phyloP scores from a whole-genome alignment of 2,888 invertebrate genomes.

The Pheosia tremula region DNA sequence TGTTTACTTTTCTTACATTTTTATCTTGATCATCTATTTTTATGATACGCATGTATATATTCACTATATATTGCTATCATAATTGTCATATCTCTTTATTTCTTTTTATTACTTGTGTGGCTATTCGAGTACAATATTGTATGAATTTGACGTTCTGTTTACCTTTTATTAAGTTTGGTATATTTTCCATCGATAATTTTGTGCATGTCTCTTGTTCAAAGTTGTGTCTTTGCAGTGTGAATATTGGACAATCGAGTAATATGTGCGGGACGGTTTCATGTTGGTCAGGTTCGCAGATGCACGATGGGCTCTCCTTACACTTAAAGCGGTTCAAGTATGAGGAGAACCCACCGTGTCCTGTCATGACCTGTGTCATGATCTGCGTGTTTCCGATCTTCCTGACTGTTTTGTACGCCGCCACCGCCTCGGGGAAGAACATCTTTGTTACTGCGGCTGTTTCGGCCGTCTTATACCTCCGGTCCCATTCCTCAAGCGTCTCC shows the following conservation, averaged over 20 bases:
- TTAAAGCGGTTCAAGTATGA: constrained; percentile 20
- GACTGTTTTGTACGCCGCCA: constrained; percentile 4
- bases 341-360: constrained; percentile 25
- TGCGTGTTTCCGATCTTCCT: background rate
- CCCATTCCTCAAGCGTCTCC: constrained; percentile 17
- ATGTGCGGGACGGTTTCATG: constrained; percentile 10
- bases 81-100: too few species aligned
- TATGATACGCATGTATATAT: too few species aligned
- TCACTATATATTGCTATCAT: too few species aligned
- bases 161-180: background rate
- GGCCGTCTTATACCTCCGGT: constrained; percentile 12
- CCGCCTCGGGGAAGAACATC: constrained; percentile 19
- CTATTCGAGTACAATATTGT: too few species aligned
- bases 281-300: constrained; percentile 16
- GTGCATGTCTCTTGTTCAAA: background rate
- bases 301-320: constrained; percentile 20
- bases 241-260: constrained; percentile 12
- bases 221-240: background rate
- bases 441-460: constrained; percentile 15
- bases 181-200: too few species aligned
- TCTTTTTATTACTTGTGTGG: too few species aligned
- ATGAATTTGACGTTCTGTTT: too few species aligned
- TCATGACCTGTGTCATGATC: constrained; percentile 10
- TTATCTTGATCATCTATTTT: background rate
- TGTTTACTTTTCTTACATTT: background rate